Evolutionary conservation across 2,113 vertebrate species (phyloP).

Genomic region (Epinephelus lanceolatus): DNA sequence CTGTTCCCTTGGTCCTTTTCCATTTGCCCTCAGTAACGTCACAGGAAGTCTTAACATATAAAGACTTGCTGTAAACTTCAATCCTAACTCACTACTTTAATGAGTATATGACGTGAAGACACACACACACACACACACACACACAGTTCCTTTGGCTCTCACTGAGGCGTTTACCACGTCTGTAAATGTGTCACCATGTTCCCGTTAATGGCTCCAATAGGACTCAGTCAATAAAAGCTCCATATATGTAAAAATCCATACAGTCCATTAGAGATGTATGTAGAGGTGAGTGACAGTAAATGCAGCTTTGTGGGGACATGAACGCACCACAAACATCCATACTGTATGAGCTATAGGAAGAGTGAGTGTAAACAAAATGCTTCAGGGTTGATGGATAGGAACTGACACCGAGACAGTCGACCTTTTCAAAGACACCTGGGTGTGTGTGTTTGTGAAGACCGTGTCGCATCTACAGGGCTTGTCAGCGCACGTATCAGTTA

Average conservation of each 20-base stretch:
- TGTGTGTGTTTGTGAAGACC: constrained; percentile 25
- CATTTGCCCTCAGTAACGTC: too few relatives aligned
- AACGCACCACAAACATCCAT: constrained; percentile 15
- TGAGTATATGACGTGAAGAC: not conserved
- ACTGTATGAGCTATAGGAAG: constrained; percentile 29
- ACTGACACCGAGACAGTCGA: constrained; percentile 55
- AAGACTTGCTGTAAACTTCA: not conserved
- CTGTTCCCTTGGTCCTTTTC: too few relatives aligned
- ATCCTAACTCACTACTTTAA: not conserved
- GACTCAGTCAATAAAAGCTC: constrained; percentile 25
- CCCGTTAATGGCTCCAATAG: constrained; percentile 49
- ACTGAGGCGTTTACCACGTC: constrained; percentile 22
- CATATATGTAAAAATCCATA: constrained; percentile 53
- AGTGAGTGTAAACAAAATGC: constrained; percentile 34
- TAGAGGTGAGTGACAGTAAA: not conserved
- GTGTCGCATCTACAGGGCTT: constrained; percentile 43
- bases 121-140: not conserved
- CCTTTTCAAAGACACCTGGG: constrained; percentile 68
- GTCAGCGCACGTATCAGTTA: constrained; percentile 44
- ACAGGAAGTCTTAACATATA: too few relatives aligned
- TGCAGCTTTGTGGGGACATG: not conserved
- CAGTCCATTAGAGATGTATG: constrained; percentile 49
- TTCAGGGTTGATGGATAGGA: constrained; percentile 56
- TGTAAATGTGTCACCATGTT: constrained; percentile 47
- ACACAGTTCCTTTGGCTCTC: constrained; percentile 18